phyloP scores from a whole-genome alignment of 2,888 invertebrate species.

The Sipha maydis region DNA sequence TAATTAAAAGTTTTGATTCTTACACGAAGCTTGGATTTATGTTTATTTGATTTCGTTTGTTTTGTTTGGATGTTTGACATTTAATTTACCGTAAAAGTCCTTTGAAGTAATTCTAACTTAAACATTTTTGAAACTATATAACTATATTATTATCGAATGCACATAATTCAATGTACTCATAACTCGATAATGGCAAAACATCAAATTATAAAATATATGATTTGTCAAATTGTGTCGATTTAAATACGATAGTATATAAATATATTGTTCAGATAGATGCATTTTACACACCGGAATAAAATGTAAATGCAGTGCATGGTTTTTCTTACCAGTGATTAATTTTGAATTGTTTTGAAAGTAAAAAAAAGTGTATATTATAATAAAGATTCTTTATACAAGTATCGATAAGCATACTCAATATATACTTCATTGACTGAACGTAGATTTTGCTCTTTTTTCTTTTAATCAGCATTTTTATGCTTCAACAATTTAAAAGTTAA shows the following conservation, averaged over 20 bases:
- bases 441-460: too few relatives aligned
- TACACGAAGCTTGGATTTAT: background rate
- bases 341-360: background rate
- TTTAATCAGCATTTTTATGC: too few relatives aligned
- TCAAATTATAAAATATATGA: background rate
- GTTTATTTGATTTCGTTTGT: background rate
- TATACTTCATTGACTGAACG: too few relatives aligned
- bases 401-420: too few relatives aligned
- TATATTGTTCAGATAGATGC: background rate
- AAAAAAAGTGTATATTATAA: too few relatives aligned
- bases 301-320: background rate
- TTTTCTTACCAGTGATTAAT: background rate
- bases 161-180: background rate
- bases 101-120: background rate
- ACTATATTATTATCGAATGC: background rate
- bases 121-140: background rate
- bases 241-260: too few relatives aligned
- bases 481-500: too few relatives aligned
- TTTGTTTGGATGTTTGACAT: background rate
- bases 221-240: background rate
- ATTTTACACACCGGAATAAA: background rate
- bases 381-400: too few relatives aligned
- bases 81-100: background rate
- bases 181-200: too few relatives aligned
- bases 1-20: background rate